Evolutionary conservation across 2,888 invertebrate species (phyloP).

Genomic region (Pachliopta kotzebuea): DNA sequence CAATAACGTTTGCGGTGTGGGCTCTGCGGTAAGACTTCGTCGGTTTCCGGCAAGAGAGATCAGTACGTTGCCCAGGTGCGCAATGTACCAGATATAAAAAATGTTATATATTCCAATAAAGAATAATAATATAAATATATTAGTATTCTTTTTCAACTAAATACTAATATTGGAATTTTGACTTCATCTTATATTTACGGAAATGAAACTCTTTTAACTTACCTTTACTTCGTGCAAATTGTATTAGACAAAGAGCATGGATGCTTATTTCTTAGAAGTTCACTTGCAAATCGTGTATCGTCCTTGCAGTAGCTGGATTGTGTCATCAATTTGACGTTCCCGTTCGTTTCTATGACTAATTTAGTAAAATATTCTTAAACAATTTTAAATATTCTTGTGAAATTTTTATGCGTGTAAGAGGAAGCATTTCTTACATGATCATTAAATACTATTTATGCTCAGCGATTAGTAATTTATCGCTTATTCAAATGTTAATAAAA

Average conservation of each 20-base stretch:
- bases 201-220: background rate
- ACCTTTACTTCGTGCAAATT: background rate
- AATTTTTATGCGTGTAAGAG: background rate
- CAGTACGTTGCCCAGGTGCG: no score
- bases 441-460: background rate
- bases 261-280: constrained; percentile 21
- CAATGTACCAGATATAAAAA: no score
- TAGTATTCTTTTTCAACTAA: no score
- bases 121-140: no score
- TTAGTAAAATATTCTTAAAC: background rate
- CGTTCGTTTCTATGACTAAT: constrained; percentile 12
- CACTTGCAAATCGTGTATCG: constrained; percentile 18
- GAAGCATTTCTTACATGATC: background rate
- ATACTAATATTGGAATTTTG: no score
- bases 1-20: no score
- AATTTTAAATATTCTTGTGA: background rate
- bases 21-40: no score
- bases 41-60: no score
- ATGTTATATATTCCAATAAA: no score
- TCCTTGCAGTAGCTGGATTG: constrained; percentile 5
- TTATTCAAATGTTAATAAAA: background rate
- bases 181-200: no score
- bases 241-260: background rate
- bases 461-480: background rate
- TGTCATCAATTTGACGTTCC: constrained; percentile 9